Base-by-base conservation (phyloP, 2,797 vertebrate genomes). In the Clarias platycephalus region DNA sequence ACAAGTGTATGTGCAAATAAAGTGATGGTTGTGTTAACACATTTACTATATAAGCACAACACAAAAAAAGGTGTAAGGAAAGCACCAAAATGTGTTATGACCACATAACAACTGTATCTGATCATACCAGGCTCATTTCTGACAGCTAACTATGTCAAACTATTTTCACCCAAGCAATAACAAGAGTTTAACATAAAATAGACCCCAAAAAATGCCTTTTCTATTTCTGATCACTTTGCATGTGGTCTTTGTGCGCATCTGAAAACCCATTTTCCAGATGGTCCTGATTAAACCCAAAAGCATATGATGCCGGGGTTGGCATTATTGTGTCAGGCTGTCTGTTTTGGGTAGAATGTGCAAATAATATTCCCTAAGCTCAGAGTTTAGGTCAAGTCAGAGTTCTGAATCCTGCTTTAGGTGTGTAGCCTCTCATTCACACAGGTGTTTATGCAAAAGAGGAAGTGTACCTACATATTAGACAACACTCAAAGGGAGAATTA, bases 291-390 rank as follows among this genome's bases (percentile, higher is more conserved):
- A 67, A 83, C 72, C 62, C 40, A 68, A 53, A 80, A 80, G 71
- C 64, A 84, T 80, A 76, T 68, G 75, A 87, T 75, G 34, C 49
- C 5, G 91, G 92, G 87, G 62, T 63, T 66, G 83, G 91, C 91
- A 92, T 93, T 92, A 91, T 89, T 85, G 85, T 37, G 87, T 87
- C 55, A 60, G 72, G 20, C 26, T 57, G 74, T 76, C 55, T 22
- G 53, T 87, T 60, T 81, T 77, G 26, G 81, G 80, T 60, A 85
- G 60, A 88, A 93, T 93, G 91, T 90, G 89, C 92, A 93, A 49
- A 94, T 89, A 85, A 74, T 89, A 88, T 87, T 90, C 86, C 81
- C 90, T 92, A 62, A 74, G 84, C 86, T 91, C 77, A 91, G 90
- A 87, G 89, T 88, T 80, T 58, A 78, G 85, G 44, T 76, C 86